Evolutionary conservation across 37 sponge, comb jelly and placozoan genomes (phyloP).

Genomic region (Mnemiopsis leidyi): DNA sequence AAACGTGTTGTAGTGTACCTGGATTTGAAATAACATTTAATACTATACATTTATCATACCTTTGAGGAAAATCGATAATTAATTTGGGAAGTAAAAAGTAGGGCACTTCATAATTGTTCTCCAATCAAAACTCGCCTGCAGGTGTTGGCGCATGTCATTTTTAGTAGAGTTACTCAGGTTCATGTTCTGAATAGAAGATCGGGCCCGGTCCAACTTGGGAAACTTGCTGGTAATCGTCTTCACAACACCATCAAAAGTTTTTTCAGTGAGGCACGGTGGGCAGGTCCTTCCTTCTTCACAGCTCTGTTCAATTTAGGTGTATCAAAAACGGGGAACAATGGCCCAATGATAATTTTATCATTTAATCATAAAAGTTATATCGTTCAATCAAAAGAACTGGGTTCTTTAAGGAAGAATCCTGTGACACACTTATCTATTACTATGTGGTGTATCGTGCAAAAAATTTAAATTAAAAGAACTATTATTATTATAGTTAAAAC

Average conservation of each 20-base stretch:
- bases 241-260: conserved; percentile 78
- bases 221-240: conserved; percentile 83
- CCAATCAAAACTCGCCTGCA: conserved; percentile 8
- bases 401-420: too few species aligned
- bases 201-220: conserved; percentile 77
- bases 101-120: too few species aligned
- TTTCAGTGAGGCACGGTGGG: conserved; percentile 86
- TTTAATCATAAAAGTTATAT: too few species aligned
- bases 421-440: too few species aligned
- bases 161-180: conserved; percentile 34
- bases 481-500: too few species aligned
- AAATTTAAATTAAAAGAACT: too few species aligned
- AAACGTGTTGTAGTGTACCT: conserved; percentile 83
- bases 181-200: neutral
- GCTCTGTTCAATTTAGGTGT: neutral
- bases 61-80: too few species aligned
- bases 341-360: too few species aligned
- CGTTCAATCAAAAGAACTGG: too few species aligned
- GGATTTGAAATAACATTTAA: neutral
- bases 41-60: neutral
- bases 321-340: too few species aligned
- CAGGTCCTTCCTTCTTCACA: conserved; percentile 70
- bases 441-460: too few species aligned
- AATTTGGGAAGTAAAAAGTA: too few species aligned
- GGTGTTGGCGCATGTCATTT: conserved; percentile 49